Base-by-base conservation (phyloP, 2,888 invertebrate species). In the Agrypnus murinus region DNA sequence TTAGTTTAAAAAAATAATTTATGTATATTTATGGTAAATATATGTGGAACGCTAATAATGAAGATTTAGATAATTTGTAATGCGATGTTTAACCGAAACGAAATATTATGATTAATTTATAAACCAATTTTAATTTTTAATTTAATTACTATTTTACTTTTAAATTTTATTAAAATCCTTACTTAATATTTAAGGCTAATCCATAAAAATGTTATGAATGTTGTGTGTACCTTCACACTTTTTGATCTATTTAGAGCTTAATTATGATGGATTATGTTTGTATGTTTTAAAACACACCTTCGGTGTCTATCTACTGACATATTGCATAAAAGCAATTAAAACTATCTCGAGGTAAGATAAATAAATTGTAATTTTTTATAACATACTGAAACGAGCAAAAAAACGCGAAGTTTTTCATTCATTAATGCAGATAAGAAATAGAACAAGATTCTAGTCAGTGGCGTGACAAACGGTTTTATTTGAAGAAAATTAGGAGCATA, bases 21-120 rank as follows among this genome's bases (percentile, higher is more conserved):
- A 73, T 73, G 73, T 71, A 73, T 73, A 73, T 73, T 73, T 73
- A 73, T 71, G 73, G 69, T 73, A 73, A 73, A 69, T 57, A 66
- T 63, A 71, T 68, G 69, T 62, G 68, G 57, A 64, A 55, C 55
- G 60, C 50, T 64, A 70, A 73, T 73, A 66, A 67, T 53, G 53
- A 65, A 65, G 69, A 71, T 74, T 69, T 57, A 69, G 66, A 69
- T 71, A 74, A 74, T 74, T 74, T 73, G 73, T 73, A n/a, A n/a
- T n/a, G 48, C 65, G 36, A 45, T 46, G 36, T 36, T 64, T 45
- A 57, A 62, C 64, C 70, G 60, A 65, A 73, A 66, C 70, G 66
- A 68, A 73, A 69, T n/a, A n/a, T 25, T 63, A 58, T 69, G 69
- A 74, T 74, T 71, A 71, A 74, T 74, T 71, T 74, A 69, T 71